Base-by-base conservation (phyloP, 2,888 invertebrate species). In the Acleris cristana region DNA sequence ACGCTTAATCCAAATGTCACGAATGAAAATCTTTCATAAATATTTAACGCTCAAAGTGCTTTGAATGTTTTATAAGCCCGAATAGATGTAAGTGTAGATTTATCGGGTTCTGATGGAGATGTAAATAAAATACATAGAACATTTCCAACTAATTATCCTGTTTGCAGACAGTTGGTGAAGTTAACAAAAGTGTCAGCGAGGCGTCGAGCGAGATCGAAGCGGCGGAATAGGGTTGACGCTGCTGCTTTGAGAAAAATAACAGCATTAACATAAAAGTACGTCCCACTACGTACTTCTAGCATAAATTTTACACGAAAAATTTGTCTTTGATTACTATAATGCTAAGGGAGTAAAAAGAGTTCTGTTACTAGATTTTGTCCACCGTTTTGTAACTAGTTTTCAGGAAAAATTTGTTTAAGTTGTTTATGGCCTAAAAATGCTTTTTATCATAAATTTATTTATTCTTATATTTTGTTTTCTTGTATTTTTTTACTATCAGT, bases 121-220 rank as follows among this genome's bases (percentile, higher is more conserved):
- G 65, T 69, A 66, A 56, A 64, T 66, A 67, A 65, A 40, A 71
- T 71, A 61, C 54, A 21, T 61, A 21, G 54, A 64, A 51, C 30
- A 54, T 64, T 67, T 61, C 64, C 59, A 68, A 70, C 70, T 68
- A 65, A 70, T 70, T 70, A 68, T 70, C 53, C 68, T 60, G 63
- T 65, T 57, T 55, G 64, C 57, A 58, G 65, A 62, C 34, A 70
- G 64, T 65, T 56, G 59, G 34, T 60, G 51, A 45, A 63, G 58
- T 62, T 65, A 54, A 67, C 67, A 70, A 68, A 67, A 62, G 68
- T 64, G 60, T 61, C 61, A 45, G 58, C 54, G 55, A 65, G 45
- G 51, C 45, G 59, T 49, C 49, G 51, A 51, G 61, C 40, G 55
- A 65, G 58, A 60, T 65, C 23, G 23, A 21, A 59, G 49, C 40